Percentiles rank a stretch among this genome's conserved stretches.
Conservation (phyloP, 2,797 vertebrate genomes). For the Tenualosa thibaudeaui region DNA sequence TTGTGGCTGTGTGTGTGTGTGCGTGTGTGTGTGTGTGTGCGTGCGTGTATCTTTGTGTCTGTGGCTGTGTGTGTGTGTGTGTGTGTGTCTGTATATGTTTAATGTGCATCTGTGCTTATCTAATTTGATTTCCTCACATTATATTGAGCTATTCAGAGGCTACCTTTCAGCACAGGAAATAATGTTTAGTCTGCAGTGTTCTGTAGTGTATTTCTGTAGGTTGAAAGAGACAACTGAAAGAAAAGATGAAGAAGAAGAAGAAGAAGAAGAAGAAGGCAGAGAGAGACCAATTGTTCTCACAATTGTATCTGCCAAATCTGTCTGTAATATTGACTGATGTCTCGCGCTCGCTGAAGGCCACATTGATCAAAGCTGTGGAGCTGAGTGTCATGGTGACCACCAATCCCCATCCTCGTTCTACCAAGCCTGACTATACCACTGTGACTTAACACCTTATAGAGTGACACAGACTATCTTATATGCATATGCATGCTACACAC, state of each 20-base stretch:
- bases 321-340: not conserved
- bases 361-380: not conserved
- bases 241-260: not conserved
- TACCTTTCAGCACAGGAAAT: not conserved
- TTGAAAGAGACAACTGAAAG: not conserved
- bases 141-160: not conserved
- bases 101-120: not conserved
- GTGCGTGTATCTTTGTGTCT: not conserved
- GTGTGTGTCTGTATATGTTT: not conserved
- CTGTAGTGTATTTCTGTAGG: not conserved
- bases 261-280: not conserved
- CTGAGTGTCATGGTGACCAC: not conserved
- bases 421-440: not conserved
- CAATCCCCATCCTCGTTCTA: not conserved
- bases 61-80: not conserved
- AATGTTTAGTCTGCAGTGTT: not conserved
- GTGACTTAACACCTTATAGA: not conserved
- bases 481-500: not conserved
- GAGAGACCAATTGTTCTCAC: not conserved
- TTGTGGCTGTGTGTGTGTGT: not conserved
- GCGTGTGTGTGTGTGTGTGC: not conserved
- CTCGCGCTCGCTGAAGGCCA: not conserved
- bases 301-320: not conserved
- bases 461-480: not conserved
- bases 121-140: not conserved